Evolutionary conservation across 2,888 invertebrate genomes (phyloP).

Genomic region (Ryuthela nishihirai): DNA sequence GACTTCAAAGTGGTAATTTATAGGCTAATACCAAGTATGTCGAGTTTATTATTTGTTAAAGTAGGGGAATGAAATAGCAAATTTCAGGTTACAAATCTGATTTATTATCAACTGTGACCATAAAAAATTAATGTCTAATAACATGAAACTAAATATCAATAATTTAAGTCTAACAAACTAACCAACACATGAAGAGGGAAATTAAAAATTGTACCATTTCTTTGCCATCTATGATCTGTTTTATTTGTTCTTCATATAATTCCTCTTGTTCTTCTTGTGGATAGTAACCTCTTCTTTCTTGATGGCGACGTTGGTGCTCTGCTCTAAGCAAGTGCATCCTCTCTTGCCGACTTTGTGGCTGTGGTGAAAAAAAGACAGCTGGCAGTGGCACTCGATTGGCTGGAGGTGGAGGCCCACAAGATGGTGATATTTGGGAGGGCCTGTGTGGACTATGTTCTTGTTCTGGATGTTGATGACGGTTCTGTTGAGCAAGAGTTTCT

Average conservation of each 20-base stretch:
- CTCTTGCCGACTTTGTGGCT: slow-evolving; percentile 46
- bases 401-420: not conserved
- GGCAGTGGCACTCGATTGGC: not conserved
- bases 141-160: too few species aligned
- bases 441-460: not conserved
- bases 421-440: slow-evolving; percentile 24
- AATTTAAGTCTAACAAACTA: too few species aligned
- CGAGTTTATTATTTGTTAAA: too few species aligned
- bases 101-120: too few species aligned
- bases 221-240: slow-evolving; percentile 9
- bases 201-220: too few species aligned
- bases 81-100: too few species aligned
- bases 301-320: slow-evolving; percentile 59
- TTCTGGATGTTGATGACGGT: not conserved
- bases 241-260: slow-evolving; percentile 20
- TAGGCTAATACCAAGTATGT: too few species aligned
- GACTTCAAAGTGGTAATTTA: too few species aligned
- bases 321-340: slow-evolving; percentile 55
- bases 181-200: too few species aligned
- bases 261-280: slow-evolving; percentile 56
- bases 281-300: slow-evolving; percentile 60
- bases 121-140: too few species aligned
- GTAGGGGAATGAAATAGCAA: too few species aligned
- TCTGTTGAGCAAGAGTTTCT: not conserved
- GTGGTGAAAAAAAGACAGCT: not conserved